A percentile compares a stretch with the other conserved stretches of the same genome.
Conservation (phyloP, 2,113 vertebrate genomes). For the Sclerurus mexicanus region DNA sequence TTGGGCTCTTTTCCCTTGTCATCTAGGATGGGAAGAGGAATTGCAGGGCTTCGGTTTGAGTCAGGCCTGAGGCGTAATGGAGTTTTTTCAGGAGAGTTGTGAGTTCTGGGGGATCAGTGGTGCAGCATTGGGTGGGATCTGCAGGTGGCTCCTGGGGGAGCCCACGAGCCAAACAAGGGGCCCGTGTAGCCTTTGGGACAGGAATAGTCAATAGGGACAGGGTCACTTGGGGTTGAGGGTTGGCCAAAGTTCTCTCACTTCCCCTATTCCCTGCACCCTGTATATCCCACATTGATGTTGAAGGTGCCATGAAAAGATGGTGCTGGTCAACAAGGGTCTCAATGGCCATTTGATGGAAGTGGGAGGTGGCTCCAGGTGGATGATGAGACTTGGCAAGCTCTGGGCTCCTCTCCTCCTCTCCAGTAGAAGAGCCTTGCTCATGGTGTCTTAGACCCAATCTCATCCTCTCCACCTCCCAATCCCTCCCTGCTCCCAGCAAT, state of each 20-base stretch:
- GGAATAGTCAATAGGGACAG: background rate
- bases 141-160: background rate
- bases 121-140: rapidly evolving
- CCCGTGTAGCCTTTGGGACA: background rate
- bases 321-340: background rate
- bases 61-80: background rate
- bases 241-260: background rate
- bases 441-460: background rate
- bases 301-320: rapidly evolving
- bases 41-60: background rate
- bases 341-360: background rate
- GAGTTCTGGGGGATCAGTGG: background rate
- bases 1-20: background rate
- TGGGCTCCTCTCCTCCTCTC: background rate
- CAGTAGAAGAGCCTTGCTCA: background rate
- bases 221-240: background rate
- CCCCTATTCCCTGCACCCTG: background rate
- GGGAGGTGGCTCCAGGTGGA: background rate
- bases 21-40: background rate
- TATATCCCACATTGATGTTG: rapidly evolving
- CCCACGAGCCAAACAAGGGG: background rate
- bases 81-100: background rate
- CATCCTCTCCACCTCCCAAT: background rate
- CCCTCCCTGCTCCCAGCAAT: background rate
- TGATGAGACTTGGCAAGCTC: background rate